phyloP scores from a whole-genome alignment of 1,140 invertebrate genomes.

The Trypoxylus dichotomus region DNA sequence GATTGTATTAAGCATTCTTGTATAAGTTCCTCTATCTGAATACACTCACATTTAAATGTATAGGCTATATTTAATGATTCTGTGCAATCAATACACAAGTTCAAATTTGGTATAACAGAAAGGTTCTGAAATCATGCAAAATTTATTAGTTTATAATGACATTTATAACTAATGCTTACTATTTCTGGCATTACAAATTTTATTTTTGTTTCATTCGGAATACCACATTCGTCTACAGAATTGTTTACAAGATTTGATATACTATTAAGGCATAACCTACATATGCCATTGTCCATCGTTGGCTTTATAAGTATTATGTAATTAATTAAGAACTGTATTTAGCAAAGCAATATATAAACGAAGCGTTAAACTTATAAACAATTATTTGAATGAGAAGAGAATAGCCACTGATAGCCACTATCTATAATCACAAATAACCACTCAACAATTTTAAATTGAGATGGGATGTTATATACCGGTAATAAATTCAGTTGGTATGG shows the following conservation, averaged over 20 bases:
- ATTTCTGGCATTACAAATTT: not conserved
- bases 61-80: not conserved
- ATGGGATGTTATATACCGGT: too few relatives aligned
- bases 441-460: too few relatives aligned
- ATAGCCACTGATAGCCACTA: too few relatives aligned
- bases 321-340: too few relatives aligned
- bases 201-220: not conserved
- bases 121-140: not conserved
- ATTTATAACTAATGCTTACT: not conserved
- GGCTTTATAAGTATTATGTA: too few relatives aligned
- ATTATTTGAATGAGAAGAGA: too few relatives aligned
- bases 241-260: not conserved
- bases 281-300: not conserved
- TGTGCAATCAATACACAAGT: not conserved
- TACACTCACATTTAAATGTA: not conserved
- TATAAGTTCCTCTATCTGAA: not conserved
- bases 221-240: not conserved
- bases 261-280: not conserved
- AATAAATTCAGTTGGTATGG: too few relatives aligned
- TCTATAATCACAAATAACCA: too few relatives aligned
- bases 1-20: not conserved
- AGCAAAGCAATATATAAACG: too few relatives aligned
- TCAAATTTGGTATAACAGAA: not conserved
- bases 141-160: too few relatives aligned
- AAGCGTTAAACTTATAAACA: too few relatives aligned